phyloP scores from a whole-genome alignment of 2,113 vertebrate genomes.

The Sterna hirundo region DNA sequence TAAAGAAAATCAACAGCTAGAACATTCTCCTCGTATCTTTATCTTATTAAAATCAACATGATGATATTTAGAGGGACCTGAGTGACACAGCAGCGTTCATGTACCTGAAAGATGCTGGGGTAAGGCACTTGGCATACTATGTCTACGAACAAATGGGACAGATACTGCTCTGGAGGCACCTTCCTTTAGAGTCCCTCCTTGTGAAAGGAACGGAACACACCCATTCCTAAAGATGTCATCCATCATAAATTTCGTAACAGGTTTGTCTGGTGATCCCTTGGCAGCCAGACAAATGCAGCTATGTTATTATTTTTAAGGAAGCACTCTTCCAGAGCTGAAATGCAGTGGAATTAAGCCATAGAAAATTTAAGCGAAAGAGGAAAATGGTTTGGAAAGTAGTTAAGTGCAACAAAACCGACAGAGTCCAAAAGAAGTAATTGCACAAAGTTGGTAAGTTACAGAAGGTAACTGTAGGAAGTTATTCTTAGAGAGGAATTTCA shows the following conservation, averaged over 20 bases:
- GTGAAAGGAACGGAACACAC: not conserved
- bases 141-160: not conserved
- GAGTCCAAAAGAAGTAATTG: not conserved
- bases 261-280: not conserved
- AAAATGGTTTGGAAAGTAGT: not conserved
- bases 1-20: not conserved
- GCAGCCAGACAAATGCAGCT: not conserved
- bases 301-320: not conserved
- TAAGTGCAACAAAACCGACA: not conserved
- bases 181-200: not conserved
- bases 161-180: not conserved
- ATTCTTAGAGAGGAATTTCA: not conserved
- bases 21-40: rapidly evolving
- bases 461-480: not conserved
- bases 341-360: not conserved
- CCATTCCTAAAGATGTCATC: not conserved
- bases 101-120: not conserved
- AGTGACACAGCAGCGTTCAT: not conserved
- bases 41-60: not conserved
- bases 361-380: not conserved
- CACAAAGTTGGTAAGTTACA: not conserved
- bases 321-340: not conserved
- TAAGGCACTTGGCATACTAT: not conserved
- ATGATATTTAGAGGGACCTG: not conserved
- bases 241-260: not conserved